Evolutionary conservation across 2,113 vertebrate species (phyloP), one percentile per base, ranked within the genome.

Genomic region (Psophia crepitans): DNA sequence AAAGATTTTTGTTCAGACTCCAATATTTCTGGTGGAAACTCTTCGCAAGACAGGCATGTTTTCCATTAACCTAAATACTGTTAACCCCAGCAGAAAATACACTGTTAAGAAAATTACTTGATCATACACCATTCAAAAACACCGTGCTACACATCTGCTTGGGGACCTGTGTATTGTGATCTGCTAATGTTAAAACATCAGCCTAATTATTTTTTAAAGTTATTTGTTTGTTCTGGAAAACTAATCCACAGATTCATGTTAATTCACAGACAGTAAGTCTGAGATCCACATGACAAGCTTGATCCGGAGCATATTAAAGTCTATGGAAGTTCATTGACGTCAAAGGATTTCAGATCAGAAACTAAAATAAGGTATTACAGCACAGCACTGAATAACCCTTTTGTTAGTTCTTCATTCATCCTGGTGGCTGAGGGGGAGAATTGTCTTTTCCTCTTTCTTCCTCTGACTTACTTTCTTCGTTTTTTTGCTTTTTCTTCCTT

Each of bases 31-130:
- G 74, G 81, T 97, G 91, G 94, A 98, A 98, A 97, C 61, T 93
- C 75, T 97, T 89, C 71, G 93, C 82, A 97, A 92, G 87, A 56
- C 84, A 97, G 91, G 89, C 70, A 87, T 97, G 97, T 96, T 97
- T 98, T 97, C 93, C 92, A 96, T 97, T 98, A 98, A 93, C 86
- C 89, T 96, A 97, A 97, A 96, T 91, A 95, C 90, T 96, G 58
- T 90, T 92, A 97, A 91, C 84, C 87, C 93, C 83, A 95, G 91
- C 74, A 83, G 84, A 96, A 97, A 97, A 93, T 68, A 86, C 21
- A n/a, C 76, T 91, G 90, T 95, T 96, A 86, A 93, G 94, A 97
- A 95, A 96, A 94, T 79, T 7, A 85, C 70, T 87, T 71, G 56
- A 95, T 81, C 90, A 44, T 75, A 73, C 81, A 87, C 46, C 78